Conservation (phyloP, 2,113 vertebrate genomes). For the Copsychus sechellarum region DNA sequence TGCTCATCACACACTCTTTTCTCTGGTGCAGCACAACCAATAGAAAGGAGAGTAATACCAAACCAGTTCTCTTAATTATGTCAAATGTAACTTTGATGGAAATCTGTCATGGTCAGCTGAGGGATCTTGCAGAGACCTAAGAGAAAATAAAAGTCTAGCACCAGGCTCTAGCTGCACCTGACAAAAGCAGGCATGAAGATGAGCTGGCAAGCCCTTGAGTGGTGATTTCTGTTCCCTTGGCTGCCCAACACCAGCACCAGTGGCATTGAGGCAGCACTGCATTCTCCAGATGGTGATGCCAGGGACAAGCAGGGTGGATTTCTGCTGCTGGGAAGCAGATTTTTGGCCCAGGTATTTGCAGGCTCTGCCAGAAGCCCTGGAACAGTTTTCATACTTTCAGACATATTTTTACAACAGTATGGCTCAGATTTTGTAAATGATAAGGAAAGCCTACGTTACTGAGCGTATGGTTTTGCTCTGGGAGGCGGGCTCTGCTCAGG, state of each 20-base stretch:
- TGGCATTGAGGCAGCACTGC: accelerated
- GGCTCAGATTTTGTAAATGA: background rate
- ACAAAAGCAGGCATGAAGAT: background rate
- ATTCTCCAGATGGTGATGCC: accelerated
- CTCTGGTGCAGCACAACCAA: accelerated
- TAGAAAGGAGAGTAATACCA: background rate
- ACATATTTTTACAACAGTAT: background rate
- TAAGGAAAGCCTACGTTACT: accelerated
- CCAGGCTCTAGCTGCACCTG: accelerated
- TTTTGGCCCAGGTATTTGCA: background rate
- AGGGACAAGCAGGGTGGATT: background rate
- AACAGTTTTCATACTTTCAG: constrained; percentile 2
- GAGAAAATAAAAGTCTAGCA: background rate
- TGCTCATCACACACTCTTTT: background rate
- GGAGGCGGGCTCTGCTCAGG: background rate
- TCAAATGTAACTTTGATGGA: background rate
- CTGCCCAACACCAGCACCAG: background rate
- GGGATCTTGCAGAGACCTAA: background rate
- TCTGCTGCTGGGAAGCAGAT: background rate
- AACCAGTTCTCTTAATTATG: background rate
- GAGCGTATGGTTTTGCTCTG: background rate
- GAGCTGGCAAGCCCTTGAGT: background rate
- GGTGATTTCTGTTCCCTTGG: background rate
- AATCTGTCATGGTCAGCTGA: background rate
- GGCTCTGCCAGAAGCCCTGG: background rate